phyloP scores from a whole-genome alignment of 2,797 vertebrate species.

The Labeo calbasu region DNA sequence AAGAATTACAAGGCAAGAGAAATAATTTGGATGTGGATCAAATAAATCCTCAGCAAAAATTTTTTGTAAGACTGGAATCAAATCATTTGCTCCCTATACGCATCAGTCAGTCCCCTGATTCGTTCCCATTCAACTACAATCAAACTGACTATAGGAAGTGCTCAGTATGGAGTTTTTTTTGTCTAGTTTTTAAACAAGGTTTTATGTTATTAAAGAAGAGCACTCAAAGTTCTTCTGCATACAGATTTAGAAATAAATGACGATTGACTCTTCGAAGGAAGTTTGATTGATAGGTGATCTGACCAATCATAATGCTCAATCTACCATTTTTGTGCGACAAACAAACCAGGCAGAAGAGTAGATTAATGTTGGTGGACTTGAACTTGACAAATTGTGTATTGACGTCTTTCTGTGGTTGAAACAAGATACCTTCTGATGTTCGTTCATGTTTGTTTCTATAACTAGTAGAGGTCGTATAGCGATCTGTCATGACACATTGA shows the following conservation, averaged over 20 bases:
- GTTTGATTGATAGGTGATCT: too few relatives aligned
- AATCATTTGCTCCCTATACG: slow-evolving; percentile 58
- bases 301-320: too few relatives aligned
- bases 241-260: slow-evolving; percentile 16
- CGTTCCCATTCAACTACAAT: slow-evolving; percentile 65
- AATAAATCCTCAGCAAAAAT: slow-evolving; percentile 68
- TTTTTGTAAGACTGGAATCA: slow-evolving; percentile 74
- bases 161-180: slow-evolving; percentile 63
- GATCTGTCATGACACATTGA: too few relatives aligned
- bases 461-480: too few relatives aligned
- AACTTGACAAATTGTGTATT: too few relatives aligned
- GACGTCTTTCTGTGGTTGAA: too few relatives aligned
- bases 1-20: slow-evolving; percentile 76
- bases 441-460: too few relatives aligned
- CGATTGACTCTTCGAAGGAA: too few relatives aligned
- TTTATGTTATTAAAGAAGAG: slow-evolving; percentile 44
- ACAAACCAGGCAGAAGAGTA: too few relatives aligned
- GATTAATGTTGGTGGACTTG: too few relatives aligned
- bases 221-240: neutral
- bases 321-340: too few relatives aligned
- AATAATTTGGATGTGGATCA: slow-evolving; percentile 73
- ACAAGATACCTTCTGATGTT: too few relatives aligned
- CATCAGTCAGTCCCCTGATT: slow-evolving; percentile 39
- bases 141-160: slow-evolving; percentile 70
- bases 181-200: slow-evolving; percentile 51